These are phyloP conservation scores for Chlorodrepanis virens DNA, from an alignment of 2,113 vertebrate species.

Conservation along the genomic window DNA sequence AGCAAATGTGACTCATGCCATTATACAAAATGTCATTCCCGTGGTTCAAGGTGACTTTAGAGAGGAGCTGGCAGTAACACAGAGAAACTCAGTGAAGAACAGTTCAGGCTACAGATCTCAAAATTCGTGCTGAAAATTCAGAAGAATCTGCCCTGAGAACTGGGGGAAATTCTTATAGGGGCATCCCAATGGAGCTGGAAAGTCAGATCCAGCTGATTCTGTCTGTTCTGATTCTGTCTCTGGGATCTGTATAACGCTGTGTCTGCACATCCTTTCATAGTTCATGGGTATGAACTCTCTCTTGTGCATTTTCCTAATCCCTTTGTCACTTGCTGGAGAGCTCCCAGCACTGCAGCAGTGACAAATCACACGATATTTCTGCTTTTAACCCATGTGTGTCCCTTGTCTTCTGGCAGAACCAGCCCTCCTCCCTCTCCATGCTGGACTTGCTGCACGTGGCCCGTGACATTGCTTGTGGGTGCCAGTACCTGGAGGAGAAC, in stretches of 20 bases:
- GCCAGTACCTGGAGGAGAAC: conserved; percentile 97
- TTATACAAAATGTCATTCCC: conserved; percentile 30
- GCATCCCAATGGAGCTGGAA: not conserved
- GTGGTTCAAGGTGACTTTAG: conserved; percentile 18
- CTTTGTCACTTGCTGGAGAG: not conserved
- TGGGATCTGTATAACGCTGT: not conserved
- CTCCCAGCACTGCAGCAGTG: fast-evolving
- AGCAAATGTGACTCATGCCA: conserved; percentile 27
- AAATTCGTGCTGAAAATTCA: not conserved
- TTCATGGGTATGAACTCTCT: not conserved
- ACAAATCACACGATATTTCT: fast-evolving
- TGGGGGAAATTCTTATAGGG: not conserved
- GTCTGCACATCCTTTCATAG: not conserved
- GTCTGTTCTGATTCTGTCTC: not conserved
- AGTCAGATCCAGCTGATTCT: not conserved
- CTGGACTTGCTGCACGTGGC: conserved; percentile 94
- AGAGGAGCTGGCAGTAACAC: not conserved
- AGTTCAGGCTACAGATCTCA: not conserved
- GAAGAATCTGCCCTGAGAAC: not conserved
- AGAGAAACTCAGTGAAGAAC: not conserved
- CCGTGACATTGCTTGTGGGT: conserved; percentile 93
- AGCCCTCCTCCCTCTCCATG: conserved; percentile 92
- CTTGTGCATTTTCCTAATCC: not conserved
- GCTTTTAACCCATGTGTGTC: not conserved
- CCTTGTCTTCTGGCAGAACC: conserved; percentile 77